Evolutionary conservation across 2,797 vertebrate species (phyloP).

Genomic region (Prunella strophiata): DNA sequence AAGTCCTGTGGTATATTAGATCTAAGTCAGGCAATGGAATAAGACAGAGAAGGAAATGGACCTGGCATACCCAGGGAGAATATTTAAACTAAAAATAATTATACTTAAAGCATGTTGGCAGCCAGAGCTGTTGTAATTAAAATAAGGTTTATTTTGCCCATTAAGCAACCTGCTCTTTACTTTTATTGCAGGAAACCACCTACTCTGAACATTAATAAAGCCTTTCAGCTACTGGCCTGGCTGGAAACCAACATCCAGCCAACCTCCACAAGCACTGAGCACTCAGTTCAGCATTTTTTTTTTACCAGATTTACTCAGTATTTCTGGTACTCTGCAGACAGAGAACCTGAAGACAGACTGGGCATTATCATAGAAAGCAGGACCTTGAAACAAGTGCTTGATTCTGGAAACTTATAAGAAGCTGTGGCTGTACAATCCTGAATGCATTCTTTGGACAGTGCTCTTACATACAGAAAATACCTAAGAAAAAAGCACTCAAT

Average conservation of each 20-base stretch:
- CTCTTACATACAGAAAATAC: not conserved
- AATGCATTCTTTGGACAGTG: not conserved
- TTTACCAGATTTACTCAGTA: not conserved
- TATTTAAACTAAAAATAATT: constrained; percentile 18
- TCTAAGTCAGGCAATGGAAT: not conserved
- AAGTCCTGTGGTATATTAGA: not conserved
- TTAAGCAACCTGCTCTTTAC: not conserved
- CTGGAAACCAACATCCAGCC: not conserved
- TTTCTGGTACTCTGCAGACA: not conserved
- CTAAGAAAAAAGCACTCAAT: not conserved
- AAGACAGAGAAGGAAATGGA: not conserved
- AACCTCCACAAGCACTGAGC: not conserved
- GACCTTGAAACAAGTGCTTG: not conserved
- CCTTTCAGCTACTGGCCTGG: not conserved
- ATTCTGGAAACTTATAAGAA: not conserved
- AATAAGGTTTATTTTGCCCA: constrained; percentile 19
- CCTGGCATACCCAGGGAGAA: not conserved
- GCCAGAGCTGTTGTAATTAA: constrained; percentile 8
- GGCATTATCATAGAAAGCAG: not conserved
- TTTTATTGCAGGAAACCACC: constrained; percentile 3
- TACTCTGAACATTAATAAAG: constrained; percentile 3
- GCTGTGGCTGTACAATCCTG: not conserved
- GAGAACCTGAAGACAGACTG: not conserved
- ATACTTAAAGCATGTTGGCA: not conserved
- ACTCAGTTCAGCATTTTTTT: not conserved